These are phyloP conservation scores for Chelon labrosus DNA, from an alignment of 2,797 vertebrate species.

Conservation along the genomic window DNA sequence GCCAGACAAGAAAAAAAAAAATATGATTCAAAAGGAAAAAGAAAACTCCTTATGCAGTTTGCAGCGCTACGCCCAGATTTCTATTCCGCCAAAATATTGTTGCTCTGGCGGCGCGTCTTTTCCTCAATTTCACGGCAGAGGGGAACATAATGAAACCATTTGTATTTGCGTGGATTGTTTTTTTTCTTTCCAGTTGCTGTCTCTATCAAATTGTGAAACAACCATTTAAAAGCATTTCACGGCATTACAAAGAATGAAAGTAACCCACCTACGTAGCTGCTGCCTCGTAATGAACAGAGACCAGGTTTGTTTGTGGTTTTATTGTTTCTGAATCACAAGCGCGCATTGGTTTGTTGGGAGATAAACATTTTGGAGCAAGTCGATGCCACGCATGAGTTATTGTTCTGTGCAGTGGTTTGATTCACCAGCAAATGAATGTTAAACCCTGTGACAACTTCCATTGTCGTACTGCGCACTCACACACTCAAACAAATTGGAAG, in stretches of 20 bases:
- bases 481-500: neutral
- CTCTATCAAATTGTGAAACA: constrained; percentile 50
- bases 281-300: constrained; percentile 41
- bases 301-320: constrained; percentile 19
- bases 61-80: constrained; percentile 11
- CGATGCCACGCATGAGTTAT: neutral
- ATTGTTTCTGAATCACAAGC: constrained; percentile 42
- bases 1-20: neutral
- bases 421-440: neutral
- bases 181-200: constrained; percentile 1
- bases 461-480: neutral
- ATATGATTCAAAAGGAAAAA: neutral
- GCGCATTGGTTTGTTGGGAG: constrained; percentile 5
- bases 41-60: neutral
- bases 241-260: constrained; percentile 41
- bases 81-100: constrained; percentile 11
- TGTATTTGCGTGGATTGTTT: constrained; percentile 42
- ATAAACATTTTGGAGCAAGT: constrained; percentile 9
- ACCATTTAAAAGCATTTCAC: constrained; percentile 53
- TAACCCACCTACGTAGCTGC: constrained; percentile 3
- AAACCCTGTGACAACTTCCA: neutral
- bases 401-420: neutral
- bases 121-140: constrained; percentile 62
- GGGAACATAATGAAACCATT: constrained; percentile 55
- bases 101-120: constrained; percentile 10